phyloP scores from a whole-genome alignment of 2,797 vertebrate genomes.

The Danio jaintianensis region DNA sequence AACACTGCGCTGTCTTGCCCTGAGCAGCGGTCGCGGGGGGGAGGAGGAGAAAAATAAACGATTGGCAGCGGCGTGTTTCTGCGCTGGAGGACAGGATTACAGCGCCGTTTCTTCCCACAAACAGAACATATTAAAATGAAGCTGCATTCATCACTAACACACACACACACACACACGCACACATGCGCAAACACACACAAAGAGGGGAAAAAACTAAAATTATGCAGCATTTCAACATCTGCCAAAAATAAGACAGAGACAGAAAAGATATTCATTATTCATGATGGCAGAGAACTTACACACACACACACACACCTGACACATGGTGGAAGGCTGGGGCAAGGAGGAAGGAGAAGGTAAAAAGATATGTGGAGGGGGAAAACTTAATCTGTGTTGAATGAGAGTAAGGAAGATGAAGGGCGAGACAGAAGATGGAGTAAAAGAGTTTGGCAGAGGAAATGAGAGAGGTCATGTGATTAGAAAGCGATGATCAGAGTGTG shows the following conservation, averaged over 20 bases:
- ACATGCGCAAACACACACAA: constrained; percentile 35
- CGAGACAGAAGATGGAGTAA: constrained; percentile 20
- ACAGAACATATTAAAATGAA: constrained; percentile 83
- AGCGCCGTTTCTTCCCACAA: constrained; percentile 78
- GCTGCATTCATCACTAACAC: constrained; percentile 83
- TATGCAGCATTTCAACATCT: constrained; percentile 70
- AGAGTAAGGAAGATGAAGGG: constrained; percentile 29
- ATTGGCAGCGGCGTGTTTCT: constrained; percentile 76
- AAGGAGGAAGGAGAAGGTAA: constrained; percentile 37
- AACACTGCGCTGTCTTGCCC: constrained; percentile 75
- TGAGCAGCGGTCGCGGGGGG: constrained; percentile 62
- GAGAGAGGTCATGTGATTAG: constrained; percentile 27
- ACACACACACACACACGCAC: constrained; percentile 74
- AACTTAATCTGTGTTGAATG: constrained; percentile 47
- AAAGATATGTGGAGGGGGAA: constrained; percentile 33
- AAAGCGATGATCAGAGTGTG: constrained; percentile 1
- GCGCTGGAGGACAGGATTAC: constrained; percentile 82
- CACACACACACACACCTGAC: constrained; percentile 54
- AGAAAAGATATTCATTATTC: constrained; percentile 80
- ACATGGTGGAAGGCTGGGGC: constrained; percentile 15
- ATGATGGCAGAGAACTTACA: constrained; percentile 71
- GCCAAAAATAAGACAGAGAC: constrained; percentile 75
- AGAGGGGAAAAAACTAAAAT: constrained; percentile 15
- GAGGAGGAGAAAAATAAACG: constrained; percentile 58
- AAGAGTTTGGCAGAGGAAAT: constrained; percentile 36